Conservation (phyloP, 1,140 invertebrate genomes). For the Macrobrachium rosenbergii region DNA sequence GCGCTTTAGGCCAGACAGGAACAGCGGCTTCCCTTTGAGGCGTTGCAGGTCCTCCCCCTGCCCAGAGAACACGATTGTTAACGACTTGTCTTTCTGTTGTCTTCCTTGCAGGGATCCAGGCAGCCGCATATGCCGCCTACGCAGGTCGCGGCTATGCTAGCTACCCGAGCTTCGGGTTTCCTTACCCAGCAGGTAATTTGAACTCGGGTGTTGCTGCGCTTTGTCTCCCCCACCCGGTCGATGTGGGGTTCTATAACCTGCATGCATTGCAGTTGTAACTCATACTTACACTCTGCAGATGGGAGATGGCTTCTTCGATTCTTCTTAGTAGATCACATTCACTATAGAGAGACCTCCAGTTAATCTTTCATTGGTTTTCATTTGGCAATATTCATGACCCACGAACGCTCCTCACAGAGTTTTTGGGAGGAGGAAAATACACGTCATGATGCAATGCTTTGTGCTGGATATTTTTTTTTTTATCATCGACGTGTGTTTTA, state of each 20-base stretch:
- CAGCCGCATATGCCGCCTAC: constrained; percentile 93
- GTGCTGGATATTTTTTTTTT: constrained; percentile 16
- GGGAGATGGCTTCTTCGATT: constrained; percentile 16
- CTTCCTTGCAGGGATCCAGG: constrained; percentile 71
- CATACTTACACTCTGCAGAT: constrained; percentile 38
- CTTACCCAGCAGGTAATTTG: constrained; percentile 95
- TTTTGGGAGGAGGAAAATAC: too few species aligned
- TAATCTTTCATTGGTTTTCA: too few species aligned
- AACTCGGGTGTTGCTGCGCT: constrained; percentile 76
- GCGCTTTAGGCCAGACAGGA: too few species aligned
- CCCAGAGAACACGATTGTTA: too few species aligned
- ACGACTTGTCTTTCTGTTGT: constrained; percentile 4
- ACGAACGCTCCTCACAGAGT: too few species aligned
- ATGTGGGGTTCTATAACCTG: constrained; percentile 73
- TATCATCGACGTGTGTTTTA: background rate
- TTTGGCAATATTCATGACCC: too few species aligned
- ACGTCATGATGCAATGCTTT: background rate
- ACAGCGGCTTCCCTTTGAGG: too few species aligned
- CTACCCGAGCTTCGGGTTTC: constrained; percentile 96
- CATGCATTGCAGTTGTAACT: constrained; percentile 67
- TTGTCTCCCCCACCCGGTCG: constrained; percentile 75
- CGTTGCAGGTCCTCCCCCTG: too few species aligned
- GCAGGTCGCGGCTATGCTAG: constrained; percentile 93
- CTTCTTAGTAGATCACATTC: background rate
- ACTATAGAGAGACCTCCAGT: too few species aligned